Evolutionary conservation across 2,888 invertebrate species (phyloP), one percentile per base, ranked within the genome.

Genomic region (Drosophila cognata): DNA sequence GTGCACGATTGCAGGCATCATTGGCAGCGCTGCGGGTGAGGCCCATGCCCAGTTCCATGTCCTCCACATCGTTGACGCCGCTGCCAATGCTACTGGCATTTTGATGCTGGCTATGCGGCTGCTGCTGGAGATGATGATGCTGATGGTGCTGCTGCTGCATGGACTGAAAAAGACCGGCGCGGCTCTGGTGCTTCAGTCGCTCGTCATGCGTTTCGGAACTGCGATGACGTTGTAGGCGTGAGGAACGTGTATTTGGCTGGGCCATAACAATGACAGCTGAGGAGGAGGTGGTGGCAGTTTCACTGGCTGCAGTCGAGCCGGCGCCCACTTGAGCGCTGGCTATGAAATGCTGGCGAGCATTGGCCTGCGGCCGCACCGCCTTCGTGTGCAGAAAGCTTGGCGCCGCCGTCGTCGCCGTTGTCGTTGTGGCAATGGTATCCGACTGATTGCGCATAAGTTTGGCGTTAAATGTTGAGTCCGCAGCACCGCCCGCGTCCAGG

Each of bases 181-280:
- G 90, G 43, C 79, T 90, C 63, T 92, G 92, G 35, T 92, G 91
- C 67, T 91, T 92, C 11, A 91, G 74, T 11, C 92, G 90, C 74
- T 93, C 93, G 61, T 93, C 92, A 57, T 92, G 92, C 29, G 92
- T 93, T 57, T 93, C 93, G 1, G 93, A 93, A 68, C 93, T 93
- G 50, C 92, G 91, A 84, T 93, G 93, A 10, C 93, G 91, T 77
- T 93, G 93, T 58, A 93, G 72, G 41, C 93, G 92, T 29, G 91
- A 81, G 61, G 88, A 79, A 72, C 92, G 92, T 57, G 75, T 67
- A 53, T 57, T 70, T 55, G 80, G 70, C 61, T 63, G 70, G 10
- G 83, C 66, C 35, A 79, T 57, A 21, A 81, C 65, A 50, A 82
- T 55, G 28, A 84, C 70, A 7, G 75, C 63, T 0, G 77, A 57